Conservation (phyloP, 2,113 vertebrate species). For the Corynorhinus townsendii region DNA sequence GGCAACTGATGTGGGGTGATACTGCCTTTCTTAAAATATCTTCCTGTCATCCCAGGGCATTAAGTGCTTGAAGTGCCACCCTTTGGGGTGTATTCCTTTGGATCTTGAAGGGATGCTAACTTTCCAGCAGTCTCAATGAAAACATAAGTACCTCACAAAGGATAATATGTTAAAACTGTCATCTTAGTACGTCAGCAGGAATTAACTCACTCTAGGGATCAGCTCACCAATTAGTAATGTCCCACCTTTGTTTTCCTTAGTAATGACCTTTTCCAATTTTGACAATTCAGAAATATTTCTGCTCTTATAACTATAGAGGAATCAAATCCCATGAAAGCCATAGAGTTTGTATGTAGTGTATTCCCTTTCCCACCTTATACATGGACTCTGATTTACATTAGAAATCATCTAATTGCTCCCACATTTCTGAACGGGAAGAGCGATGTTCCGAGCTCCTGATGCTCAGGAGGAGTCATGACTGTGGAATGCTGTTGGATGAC, state of each 20-base stretch:
- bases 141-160: background rate
- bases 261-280: background rate
- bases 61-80: background rate
- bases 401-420: background rate
- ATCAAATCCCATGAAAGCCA: background rate
- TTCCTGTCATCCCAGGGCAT: background rate
- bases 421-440: background rate
- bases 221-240: background rate
- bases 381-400: background rate
- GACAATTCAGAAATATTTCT: background rate
- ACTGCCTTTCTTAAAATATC: background rate
- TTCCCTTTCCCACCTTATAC: background rate
- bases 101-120: background rate
- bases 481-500: slow-evolving; percentile 9
- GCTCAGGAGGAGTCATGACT: background rate
- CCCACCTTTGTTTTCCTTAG: background rate
- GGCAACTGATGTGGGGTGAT: background rate
- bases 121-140: background rate
- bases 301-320: background rate
- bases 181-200: background rate
- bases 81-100: background rate
- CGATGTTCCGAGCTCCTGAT: background rate
- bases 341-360: background rate
- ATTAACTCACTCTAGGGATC: background rate
- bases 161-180: background rate